These are phyloP conservation scores for Champsocephalus esox DNA, from an alignment of 2,797 vertebrate genomes.

Conservation along the genomic window DNA sequence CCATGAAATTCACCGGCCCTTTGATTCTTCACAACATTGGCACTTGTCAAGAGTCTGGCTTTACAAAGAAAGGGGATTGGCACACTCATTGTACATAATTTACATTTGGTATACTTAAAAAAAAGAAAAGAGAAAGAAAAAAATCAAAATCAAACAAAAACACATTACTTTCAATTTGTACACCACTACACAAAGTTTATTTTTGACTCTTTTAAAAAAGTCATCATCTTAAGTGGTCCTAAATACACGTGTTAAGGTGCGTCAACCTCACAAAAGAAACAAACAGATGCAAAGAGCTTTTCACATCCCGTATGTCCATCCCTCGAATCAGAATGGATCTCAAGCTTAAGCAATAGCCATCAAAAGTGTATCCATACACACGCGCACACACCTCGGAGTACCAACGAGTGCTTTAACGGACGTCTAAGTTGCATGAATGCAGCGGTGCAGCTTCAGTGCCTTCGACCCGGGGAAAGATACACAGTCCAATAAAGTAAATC, in stretches of 20 bases:
- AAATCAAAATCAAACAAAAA: slow-evolving; percentile 66
- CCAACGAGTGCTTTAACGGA: slow-evolving; percentile 75
- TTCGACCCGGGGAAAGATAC: slow-evolving; percentile 70
- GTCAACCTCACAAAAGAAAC: slow-evolving; percentile 70
- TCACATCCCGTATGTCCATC: slow-evolving; percentile 74
- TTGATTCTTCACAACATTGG: slow-evolving; percentile 89
- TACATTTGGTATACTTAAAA: slow-evolving; percentile 87
- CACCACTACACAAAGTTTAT: slow-evolving; percentile 81
- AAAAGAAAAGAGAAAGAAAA: slow-evolving; percentile 59
- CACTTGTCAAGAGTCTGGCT: slow-evolving; percentile 91
- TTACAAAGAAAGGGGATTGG: slow-evolving; percentile 90
- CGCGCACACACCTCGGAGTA: slow-evolving; percentile 64
- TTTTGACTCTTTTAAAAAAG: slow-evolving; percentile 74
- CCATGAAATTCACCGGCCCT: slow-evolving; percentile 87
- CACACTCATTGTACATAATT: slow-evolving; percentile 91
- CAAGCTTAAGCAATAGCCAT: slow-evolving; percentile 78
- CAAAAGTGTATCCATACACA: slow-evolving; percentile 64
- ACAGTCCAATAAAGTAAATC: slow-evolving; percentile 65
- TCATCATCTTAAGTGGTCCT: slow-evolving; percentile 80
- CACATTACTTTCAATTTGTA: slow-evolving; percentile 87
- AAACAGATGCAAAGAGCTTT: slow-evolving; percentile 69
- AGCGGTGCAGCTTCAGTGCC: slow-evolving; percentile 79
- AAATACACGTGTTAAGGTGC: slow-evolving; percentile 73
- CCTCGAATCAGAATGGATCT: slow-evolving; percentile 73
- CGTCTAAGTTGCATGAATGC: slow-evolving; percentile 72